These are phyloP conservation scores for Sisor rabdophorus DNA, from an alignment of 2,113 vertebrate species.

Conservation along the genomic window DNA sequence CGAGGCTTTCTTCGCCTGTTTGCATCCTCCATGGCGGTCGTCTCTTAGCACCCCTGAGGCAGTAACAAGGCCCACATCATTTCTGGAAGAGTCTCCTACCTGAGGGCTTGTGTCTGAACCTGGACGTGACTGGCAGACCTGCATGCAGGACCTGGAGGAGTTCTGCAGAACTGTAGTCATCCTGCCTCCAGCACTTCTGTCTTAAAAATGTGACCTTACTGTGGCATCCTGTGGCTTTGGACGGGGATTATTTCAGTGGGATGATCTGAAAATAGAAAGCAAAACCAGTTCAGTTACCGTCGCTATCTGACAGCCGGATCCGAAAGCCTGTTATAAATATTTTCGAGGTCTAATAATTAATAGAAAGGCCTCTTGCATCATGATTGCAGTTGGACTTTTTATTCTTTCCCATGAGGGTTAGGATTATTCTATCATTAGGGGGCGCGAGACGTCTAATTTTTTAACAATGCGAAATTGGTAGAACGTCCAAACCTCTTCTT, in stretches of 20 bases:
- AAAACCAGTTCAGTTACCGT: not conserved
- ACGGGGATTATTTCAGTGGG: not conserved
- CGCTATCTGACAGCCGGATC: too few relatives aligned
- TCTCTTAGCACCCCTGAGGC: conserved; percentile 8
- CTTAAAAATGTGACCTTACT: conserved; percentile 16
- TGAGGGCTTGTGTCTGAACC: conserved; percentile 14
- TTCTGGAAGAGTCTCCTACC: conserved; percentile 25
- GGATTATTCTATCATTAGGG: too few relatives aligned
- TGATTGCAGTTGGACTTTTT: too few relatives aligned
- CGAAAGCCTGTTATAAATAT: too few relatives aligned
- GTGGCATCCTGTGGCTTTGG: conserved; percentile 20
- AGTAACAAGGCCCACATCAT: conserved; percentile 20
- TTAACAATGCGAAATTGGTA: too few relatives aligned
- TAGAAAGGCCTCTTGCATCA: too few relatives aligned
- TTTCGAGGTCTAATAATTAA: too few relatives aligned
- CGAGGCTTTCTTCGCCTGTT: not conserved
- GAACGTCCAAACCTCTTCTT: too few relatives aligned
- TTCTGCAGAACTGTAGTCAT: conserved; percentile 24
- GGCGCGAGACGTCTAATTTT: too few relatives aligned
- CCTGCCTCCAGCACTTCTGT: conserved; percentile 26
- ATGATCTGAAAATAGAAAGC: not conserved
- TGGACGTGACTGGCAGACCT: conserved; percentile 31
- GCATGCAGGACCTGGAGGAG: conserved; percentile 26
- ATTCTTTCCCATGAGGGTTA: too few relatives aligned
- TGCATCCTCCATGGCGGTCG: conserved; percentile 6